Conservation (phyloP, 2,888 invertebrate genomes). For the Agonopterix subpropinquella region DNA sequence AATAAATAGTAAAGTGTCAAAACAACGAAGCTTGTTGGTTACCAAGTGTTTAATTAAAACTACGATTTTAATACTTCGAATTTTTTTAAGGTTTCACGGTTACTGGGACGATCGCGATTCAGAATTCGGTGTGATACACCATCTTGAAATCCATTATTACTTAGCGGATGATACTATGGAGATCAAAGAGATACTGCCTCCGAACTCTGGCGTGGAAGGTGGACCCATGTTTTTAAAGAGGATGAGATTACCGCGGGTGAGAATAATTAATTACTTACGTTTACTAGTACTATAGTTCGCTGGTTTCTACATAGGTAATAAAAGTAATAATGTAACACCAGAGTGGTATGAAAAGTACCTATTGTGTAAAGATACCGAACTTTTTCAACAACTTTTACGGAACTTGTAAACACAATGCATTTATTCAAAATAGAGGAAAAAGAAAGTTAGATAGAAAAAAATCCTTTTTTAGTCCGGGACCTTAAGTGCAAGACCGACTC, state of each 20-base stretch:
- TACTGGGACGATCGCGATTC: conserved; percentile 92
- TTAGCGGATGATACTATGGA: conserved; percentile 93
- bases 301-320: too few species aligned
- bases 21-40: neutral
- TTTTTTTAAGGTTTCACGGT: conserved; percentile 82
- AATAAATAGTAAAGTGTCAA: neutral
- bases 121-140: conserved; percentile 85
- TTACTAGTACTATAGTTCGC: too few species aligned
- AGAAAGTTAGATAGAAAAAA: too few species aligned
- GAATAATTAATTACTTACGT: conserved; percentile 2
- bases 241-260: conserved; percentile 85
- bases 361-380: too few species aligned
- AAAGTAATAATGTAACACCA: too few species aligned
- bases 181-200: conserved; percentile 82
- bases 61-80: neutral
- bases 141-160: conserved; percentile 88
- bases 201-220: conserved; percentile 82
- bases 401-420: too few species aligned
- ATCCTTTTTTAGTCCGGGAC: too few species aligned
- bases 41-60: neutral
- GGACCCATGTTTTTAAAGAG: conserved; percentile 84
- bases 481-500: too few species aligned
- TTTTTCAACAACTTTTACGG: too few species aligned
- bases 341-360: too few species aligned
- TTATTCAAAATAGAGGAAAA: too few species aligned